phyloP scores from a whole-genome alignment of 2,888 invertebrate species.

The Trissoscelio sp. region DNA sequence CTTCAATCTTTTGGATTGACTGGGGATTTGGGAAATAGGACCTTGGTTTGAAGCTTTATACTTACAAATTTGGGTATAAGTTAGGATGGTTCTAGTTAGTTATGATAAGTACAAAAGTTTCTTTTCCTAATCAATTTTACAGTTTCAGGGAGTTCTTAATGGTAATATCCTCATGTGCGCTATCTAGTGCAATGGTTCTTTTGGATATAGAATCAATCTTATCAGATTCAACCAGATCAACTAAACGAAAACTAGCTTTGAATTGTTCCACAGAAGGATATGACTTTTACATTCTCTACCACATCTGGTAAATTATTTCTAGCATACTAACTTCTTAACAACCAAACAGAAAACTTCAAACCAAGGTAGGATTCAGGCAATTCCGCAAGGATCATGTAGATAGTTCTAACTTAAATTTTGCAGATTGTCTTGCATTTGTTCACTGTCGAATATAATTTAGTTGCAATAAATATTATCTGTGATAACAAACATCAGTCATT shows the following conservation, averaged over 20 bases:
- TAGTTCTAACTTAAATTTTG: constrained; percentile 32
- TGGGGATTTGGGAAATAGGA: neutral
- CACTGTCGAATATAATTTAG: neutral
- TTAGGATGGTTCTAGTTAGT: neutral
- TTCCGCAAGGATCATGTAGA: constrained; percentile 39
- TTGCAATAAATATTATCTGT: constrained; percentile 62
- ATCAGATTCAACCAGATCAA: too few relatives aligned
- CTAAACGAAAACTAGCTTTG: too few relatives aligned
- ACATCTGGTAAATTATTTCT: too few relatives aligned
- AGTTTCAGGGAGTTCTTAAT: too few relatives aligned
- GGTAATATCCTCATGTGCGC: too few relatives aligned
- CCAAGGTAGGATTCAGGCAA: constrained; percentile 5
- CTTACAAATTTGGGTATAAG: too few relatives aligned
- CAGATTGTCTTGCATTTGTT: constrained; percentile 12
- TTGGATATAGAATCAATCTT: neutral
- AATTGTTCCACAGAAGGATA: too few relatives aligned
- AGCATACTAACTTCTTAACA: too few relatives aligned
- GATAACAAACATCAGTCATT: constrained; percentile 42
- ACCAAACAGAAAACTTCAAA: too few relatives aligned
- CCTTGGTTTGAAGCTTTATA: constrained; percentile 20
- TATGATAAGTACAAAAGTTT: neutral
- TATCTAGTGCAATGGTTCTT: too few relatives aligned
- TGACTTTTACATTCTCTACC: too few relatives aligned
- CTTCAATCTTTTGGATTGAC: constrained; percentile 3
- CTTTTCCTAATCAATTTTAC: neutral